Conservation (phyloP, 2,888 invertebrate genomes). For the Euzetes globulus region DNA sequence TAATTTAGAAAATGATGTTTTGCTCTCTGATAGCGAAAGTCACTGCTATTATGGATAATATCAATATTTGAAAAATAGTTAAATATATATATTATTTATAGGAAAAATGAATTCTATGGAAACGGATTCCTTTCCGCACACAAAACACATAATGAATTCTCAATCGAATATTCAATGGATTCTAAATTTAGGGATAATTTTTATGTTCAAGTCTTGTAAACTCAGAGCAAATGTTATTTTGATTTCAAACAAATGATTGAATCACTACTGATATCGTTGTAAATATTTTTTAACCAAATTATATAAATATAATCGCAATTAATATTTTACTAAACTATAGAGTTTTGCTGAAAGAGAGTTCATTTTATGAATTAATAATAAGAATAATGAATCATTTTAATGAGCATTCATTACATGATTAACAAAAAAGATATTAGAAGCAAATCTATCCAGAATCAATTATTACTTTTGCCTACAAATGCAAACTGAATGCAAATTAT, state of each 20-base stretch:
- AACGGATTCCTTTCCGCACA: neutral
- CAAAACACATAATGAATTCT: neutral
- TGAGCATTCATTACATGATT: neutral
- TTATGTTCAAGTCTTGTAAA: neutral
- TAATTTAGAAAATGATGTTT: neutral
- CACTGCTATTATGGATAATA: neutral
- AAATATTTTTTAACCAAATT: neutral
- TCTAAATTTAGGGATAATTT: neutral
- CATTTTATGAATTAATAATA: neutral
- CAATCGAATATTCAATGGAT: neutral
- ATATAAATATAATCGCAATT: neutral
- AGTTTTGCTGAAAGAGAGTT: neutral
- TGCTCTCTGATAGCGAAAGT: neutral
- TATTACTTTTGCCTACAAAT: neutral
- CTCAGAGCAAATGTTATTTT: neutral
- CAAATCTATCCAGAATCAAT: neutral
- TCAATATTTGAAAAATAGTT: neutral
- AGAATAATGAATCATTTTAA: slow-evolving; percentile 2
- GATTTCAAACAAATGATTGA: neutral
- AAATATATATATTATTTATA: too few species aligned
- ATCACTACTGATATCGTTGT: neutral
- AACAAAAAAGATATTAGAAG: neutral
- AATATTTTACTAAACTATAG: neutral
- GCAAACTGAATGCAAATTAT: neutral
- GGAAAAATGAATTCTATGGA: slow-evolving; percentile 2